Percentiles rank a stretch among this genome's conserved stretches.
These are phyloP conservation scores for Anguilla marmorata DNA, from an alignment of 2,797 vertebrate genomes.

Conservation along the genomic window DNA sequence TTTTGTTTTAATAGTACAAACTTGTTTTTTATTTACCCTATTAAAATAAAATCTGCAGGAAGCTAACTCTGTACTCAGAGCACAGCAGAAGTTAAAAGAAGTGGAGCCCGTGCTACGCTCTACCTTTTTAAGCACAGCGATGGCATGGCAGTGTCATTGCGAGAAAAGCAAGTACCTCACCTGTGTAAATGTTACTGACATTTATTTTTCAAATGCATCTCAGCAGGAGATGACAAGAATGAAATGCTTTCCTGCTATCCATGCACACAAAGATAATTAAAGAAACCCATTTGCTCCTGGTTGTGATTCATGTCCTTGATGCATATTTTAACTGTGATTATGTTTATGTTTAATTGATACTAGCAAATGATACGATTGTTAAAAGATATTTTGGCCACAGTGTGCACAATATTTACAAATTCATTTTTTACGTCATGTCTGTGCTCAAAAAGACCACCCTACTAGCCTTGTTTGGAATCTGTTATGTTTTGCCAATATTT, in stretches of 20 bases:
- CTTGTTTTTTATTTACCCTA: constrained; percentile 28
- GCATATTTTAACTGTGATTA: not conserved
- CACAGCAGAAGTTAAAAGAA: constrained; percentile 5
- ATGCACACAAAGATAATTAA: constrained; percentile 16
- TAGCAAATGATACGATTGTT: not conserved
- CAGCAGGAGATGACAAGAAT: not conserved
- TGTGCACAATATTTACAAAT: not conserved
- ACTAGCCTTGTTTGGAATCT: not conserved
- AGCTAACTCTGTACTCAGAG: not conserved
- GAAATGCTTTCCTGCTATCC: constrained; percentile 9
- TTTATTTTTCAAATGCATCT: constrained; percentile 21
- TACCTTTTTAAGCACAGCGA: not conserved
- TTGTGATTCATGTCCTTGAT: not conserved
- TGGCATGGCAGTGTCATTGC: not conserved
- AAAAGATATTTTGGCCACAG: not conserved
- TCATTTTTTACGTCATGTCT: not conserved
- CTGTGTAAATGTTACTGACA: constrained; percentile 23
- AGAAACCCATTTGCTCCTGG: not conserved
- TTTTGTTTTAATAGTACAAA: not conserved
- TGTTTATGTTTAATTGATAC: not conserved
- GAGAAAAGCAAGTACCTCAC: not conserved
- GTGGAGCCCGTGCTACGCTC: not conserved
- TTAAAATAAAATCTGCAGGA: constrained; percentile 7
- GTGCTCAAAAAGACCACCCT: not conserved
- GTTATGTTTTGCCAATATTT: not conserved